Evolutionary conservation across 2,797 vertebrate genomes (phyloP).

Genomic region (Tinamus major): DNA sequence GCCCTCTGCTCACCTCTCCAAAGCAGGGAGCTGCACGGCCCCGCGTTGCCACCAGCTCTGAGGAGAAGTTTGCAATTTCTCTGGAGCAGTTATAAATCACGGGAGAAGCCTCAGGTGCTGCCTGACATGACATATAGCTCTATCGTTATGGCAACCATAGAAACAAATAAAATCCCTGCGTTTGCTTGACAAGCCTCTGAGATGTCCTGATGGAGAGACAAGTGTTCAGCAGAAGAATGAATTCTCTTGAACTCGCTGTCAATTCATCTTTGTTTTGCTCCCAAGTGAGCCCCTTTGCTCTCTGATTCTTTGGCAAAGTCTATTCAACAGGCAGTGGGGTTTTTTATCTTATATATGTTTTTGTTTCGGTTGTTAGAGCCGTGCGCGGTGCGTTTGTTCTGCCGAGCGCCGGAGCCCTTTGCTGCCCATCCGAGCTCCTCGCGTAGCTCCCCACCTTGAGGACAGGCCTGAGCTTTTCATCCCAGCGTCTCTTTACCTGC

Average conservation of each 20-base stretch:
- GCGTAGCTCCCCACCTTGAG: accelerated
- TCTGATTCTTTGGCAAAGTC: constrained; percentile 18
- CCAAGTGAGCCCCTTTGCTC: constrained; percentile 49
- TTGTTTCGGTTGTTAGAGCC: neutral
- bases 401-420: neutral
- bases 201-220: constrained; percentile 76
- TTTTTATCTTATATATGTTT: constrained; percentile 3
- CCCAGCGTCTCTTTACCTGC: neutral
- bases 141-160: constrained; percentile 77
- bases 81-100: constrained; percentile 73
- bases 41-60: constrained; percentile 38
- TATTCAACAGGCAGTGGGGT: constrained; percentile 11
- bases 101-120: constrained; percentile 60
- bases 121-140: constrained; percentile 79
- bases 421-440: accelerated
- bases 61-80: constrained; percentile 74
- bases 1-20: neutral
- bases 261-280: constrained; percentile 77
- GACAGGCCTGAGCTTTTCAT: neutral
- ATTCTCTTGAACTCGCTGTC: constrained; percentile 68
- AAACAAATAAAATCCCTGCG: constrained; percentile 74
- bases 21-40: neutral
- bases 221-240: constrained; percentile 70
- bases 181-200: constrained; percentile 71
- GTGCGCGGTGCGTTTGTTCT: neutral